These are phyloP conservation scores for Graphium colonna DNA, from an alignment of 2,888 invertebrate species.

Conservation along the genomic window DNA sequence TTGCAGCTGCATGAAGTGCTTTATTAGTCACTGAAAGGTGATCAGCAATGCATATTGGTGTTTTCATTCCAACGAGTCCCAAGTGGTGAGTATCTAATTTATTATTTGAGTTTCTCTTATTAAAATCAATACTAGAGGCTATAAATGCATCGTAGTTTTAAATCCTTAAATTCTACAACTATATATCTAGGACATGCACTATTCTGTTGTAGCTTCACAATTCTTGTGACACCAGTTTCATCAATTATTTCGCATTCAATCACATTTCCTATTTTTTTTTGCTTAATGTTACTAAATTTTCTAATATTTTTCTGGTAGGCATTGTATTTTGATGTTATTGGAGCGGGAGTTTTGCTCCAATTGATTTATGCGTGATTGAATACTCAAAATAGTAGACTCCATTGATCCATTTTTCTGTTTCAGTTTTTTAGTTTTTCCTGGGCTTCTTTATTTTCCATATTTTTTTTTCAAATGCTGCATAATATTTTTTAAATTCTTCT, in stretches of 20 bases:
- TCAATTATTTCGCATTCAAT: neutral
- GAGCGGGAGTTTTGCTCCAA: no score
- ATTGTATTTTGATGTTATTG: conserved; percentile 1
- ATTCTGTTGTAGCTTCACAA: neutral
- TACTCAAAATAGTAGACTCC: neutral
- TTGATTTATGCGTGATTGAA: neutral
- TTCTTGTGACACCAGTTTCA: neutral
- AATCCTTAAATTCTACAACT: neutral
- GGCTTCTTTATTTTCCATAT: neutral
- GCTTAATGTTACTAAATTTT: neutral
- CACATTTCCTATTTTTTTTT: neutral
- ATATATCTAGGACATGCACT: neutral
- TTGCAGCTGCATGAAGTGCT: neutral
- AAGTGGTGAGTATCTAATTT: neutral
- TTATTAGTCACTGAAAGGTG: neutral
- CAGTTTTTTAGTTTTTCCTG: neutral
- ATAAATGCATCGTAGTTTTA: neutral
- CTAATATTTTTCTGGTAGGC: neutral
- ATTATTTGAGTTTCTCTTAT: neutral
- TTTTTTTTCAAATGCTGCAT: no score
- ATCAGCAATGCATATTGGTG: neutral
- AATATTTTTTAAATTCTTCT: no score
- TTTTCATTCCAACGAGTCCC: neutral
- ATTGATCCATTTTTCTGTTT: neutral
- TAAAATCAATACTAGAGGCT: neutral